Percentiles rank a stretch among this genome's conserved stretches.
These are phyloP conservation scores for Epizoanthus illoricatus DNA, from an alignment of 92 coral and sea anemone species.

Conservation along the genomic window DNA sequence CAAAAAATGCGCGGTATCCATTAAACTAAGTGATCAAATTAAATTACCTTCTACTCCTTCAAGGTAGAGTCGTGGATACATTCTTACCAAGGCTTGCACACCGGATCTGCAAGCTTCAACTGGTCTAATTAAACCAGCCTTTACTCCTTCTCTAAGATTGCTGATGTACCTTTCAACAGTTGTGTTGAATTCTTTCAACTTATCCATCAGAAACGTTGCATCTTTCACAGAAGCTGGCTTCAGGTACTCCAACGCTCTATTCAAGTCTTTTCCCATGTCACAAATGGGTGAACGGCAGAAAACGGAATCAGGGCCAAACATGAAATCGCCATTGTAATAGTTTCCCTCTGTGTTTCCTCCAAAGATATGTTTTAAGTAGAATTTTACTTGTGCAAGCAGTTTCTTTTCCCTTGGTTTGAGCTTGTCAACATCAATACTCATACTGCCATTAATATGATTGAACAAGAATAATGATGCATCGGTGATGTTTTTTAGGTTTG, in stretches of 20 bases:
- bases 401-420: slow-evolving; percentile 34
- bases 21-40: too few species aligned
- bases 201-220: neutral
- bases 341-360: slow-evolving; percentile 31
- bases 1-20: too few species aligned
- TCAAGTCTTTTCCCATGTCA: slow-evolving; percentile 28
- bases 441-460: neutral
- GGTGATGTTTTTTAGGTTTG: slow-evolving; percentile 32
- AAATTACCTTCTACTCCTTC: slow-evolving; percentile 32
- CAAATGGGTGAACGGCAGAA: slow-evolving; percentile 42
- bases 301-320: slow-evolving; percentile 46
- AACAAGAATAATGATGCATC: slow-evolving; percentile 24
- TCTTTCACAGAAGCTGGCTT: slow-evolving; percentile 30
- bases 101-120: slow-evolving; percentile 44
- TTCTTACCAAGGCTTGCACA: slow-evolving; percentile 34
- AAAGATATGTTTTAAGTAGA: slow-evolving; percentile 30
- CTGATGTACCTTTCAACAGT: slow-evolving; percentile 30
- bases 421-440: neutral
- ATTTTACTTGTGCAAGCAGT: slow-evolving; percentile 19
- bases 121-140: slow-evolving; percentile 32
- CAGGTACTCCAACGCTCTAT: slow-evolving; percentile 9
- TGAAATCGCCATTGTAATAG: slow-evolving; percentile 42
- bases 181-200: slow-evolving; percentile 34
- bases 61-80: slow-evolving; percentile 36
- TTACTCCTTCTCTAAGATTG: slow-evolving; percentile 42